Percentiles rank a stretch among this genome's conserved stretches.
phyloP scores from a whole-genome alignment of 1,140 invertebrate genomes.

The Paralvinella palmiformis region DNA sequence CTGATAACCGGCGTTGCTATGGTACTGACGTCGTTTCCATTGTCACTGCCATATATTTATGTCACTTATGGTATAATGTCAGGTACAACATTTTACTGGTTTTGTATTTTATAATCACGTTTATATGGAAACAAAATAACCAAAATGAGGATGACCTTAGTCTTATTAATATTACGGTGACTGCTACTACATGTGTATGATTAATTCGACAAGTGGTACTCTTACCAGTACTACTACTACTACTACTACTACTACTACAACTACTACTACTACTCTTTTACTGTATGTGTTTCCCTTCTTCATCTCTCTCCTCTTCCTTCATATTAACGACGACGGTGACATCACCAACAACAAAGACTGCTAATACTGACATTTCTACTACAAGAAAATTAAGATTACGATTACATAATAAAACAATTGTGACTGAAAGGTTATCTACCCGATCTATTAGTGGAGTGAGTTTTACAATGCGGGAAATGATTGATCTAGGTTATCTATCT shows the following conservation, averaged over 20 bases:
- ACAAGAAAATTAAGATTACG: too few relatives aligned
- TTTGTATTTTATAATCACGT: neutral
- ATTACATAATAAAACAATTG: too few relatives aligned
- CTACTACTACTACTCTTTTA: neutral
- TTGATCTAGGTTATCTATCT: too few relatives aligned
- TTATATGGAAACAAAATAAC: neutral
- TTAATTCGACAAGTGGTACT: neutral
- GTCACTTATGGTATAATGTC: neutral
- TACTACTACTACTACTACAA: neutral
- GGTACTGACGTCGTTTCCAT: neutral
- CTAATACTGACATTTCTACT: too few relatives aligned
- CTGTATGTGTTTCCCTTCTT: too few relatives aligned
- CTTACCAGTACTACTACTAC: neutral
- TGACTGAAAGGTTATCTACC: too few relatives aligned
- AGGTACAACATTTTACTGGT: neutral
- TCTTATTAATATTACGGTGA: neutral
- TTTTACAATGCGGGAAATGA: too few relatives aligned
- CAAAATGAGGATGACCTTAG: neutral
- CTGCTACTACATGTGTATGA: neutral
- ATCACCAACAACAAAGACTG: too few relatives aligned
- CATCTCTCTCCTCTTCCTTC: too few relatives aligned
- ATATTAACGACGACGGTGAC: too few relatives aligned
- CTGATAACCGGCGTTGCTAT: neutral
- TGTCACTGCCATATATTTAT: neutral
- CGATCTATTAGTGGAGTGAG: too few relatives aligned